Base-by-base conservation (phyloP, 2,113 vertebrate species). In the Otis tarda region DNA sequence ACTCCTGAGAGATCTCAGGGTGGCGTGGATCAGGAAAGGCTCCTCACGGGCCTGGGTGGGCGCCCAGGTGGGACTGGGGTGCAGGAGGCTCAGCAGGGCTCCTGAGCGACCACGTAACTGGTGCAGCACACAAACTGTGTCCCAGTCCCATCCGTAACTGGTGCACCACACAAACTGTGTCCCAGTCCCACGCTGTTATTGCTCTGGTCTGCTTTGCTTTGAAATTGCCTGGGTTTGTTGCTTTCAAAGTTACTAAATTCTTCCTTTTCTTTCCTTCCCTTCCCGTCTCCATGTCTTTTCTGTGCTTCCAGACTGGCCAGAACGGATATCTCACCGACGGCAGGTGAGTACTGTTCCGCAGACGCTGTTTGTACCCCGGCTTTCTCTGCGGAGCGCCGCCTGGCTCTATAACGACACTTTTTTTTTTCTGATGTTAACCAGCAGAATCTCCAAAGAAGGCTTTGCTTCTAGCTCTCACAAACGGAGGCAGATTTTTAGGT, bases 281-380 rank as follows among this genome's bases (percentile, higher is more conserved):
- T 95, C 95, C 97, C 92, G 1, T 60, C 60, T 67, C 78, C 14
- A 1, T 37, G 61, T 30, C 61, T 56, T 78, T 45, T 47, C 80
- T 2, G 2, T 79, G 97, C 98, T 98, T 97, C 92, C 98, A 99
- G 99, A 98, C 98, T 91, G 99, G 99, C 97, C 99, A 99, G 97
- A 99, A 99, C 9, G 99, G 99, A 98, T 99, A 98, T 98, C 98
- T 99, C 98, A 98, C 98, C 23, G 99, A 99, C 97, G 99, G 98
- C 99, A 99, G 99, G 99, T 99, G 98, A 99, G 99, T 97, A 92
- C 85, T 91, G 55, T 50, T 49, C 49, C 76, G 84, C 87, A 89
- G 94, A 68, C 69, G 31, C 92, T 93, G 17, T 35, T 53, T 76
- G 56, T 73, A 33, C 33, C 83, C 89, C 87, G 92, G 47, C 95